phyloP scores from a whole-genome alignment of 2,797 vertebrate species.

The Tinamus major region DNA sequence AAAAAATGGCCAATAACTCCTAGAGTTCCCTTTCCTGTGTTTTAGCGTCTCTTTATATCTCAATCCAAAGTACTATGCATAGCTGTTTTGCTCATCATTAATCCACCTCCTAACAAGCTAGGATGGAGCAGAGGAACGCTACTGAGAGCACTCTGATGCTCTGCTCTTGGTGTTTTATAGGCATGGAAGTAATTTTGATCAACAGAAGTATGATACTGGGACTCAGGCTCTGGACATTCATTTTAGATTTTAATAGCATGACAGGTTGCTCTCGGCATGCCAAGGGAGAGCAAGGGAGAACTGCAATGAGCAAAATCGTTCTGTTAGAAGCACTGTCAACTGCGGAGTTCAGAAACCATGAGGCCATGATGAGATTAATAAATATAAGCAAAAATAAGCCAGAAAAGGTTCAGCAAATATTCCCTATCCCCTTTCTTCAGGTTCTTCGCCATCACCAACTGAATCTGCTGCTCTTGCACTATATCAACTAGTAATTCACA shows the following conservation, averaged over 20 bases:
- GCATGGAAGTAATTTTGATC: background rate
- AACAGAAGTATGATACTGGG: background rate
- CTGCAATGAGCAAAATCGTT: background rate
- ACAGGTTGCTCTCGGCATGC: background rate
- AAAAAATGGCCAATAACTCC: slow-evolving; percentile 46
- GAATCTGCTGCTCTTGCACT: background rate
- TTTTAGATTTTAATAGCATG: background rate
- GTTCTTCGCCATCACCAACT: background rate
- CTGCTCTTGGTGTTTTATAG: background rate
- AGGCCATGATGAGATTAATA: background rate
- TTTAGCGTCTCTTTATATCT: slow-evolving; percentile 6
- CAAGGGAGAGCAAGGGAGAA: background rate
- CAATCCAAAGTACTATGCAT: slow-evolving; percentile 12
- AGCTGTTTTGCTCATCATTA: background rate
- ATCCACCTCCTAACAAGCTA: background rate
- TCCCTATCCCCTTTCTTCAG: background rate
- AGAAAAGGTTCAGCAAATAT: background rate
- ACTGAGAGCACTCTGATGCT: background rate
- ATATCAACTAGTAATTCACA: background rate
- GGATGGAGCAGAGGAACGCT: background rate
- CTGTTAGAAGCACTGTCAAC: background rate
- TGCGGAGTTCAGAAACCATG: background rate
- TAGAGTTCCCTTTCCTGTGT: background rate
- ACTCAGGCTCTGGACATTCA: background rate
- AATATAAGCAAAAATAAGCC: background rate